Conservation (phyloP, 2,888 invertebrate species). For the Drosophila histrio region DNA sequence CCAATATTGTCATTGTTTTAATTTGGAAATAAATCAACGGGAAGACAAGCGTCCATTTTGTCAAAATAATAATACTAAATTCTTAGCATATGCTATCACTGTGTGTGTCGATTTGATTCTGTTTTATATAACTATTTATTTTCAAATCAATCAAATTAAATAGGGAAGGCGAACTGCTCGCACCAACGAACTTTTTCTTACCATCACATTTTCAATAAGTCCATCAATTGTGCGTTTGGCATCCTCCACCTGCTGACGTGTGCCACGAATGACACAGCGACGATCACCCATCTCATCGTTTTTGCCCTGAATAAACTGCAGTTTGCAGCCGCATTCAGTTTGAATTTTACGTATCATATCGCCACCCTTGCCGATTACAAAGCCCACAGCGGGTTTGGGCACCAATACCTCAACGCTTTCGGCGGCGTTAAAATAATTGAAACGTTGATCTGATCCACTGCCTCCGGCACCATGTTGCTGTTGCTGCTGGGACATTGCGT, state of each 20-base stretch:
- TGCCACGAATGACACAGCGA: slow-evolving; percentile 94
- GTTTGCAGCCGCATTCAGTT: slow-evolving; percentile 95
- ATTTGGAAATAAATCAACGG: too few relatives aligned
- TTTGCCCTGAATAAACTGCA: slow-evolving; percentile 95
- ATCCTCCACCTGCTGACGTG: slow-evolving; percentile 94
- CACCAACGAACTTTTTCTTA: slow-evolving; percentile 78
- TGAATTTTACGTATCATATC: slow-evolving; percentile 99
- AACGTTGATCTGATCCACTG: slow-evolving; percentile 73
- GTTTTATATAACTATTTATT: too few relatives aligned
- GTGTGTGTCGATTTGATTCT: too few relatives aligned
- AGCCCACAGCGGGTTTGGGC: slow-evolving; percentile 96
- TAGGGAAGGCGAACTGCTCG: background rate
- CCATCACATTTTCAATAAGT: slow-evolving; percentile 94
- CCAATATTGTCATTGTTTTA: too few relatives aligned
- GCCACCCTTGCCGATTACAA: slow-evolving; percentile 98
- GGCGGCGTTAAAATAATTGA: slow-evolving; percentile 79
- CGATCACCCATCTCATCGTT: slow-evolving; percentile 96
- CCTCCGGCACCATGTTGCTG: slow-evolving; percentile 47
- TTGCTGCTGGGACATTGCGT: slow-evolving; percentile 77
- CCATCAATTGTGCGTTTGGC: slow-evolving; percentile 95
- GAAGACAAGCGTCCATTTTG: too few relatives aligned
- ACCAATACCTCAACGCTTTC: slow-evolving; percentile 89
- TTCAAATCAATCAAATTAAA: background rate
- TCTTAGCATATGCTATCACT: too few relatives aligned
- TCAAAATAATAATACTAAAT: too few relatives aligned